Conservation (phyloP, 1,140 invertebrate species). For the Psix sp. region DNA sequence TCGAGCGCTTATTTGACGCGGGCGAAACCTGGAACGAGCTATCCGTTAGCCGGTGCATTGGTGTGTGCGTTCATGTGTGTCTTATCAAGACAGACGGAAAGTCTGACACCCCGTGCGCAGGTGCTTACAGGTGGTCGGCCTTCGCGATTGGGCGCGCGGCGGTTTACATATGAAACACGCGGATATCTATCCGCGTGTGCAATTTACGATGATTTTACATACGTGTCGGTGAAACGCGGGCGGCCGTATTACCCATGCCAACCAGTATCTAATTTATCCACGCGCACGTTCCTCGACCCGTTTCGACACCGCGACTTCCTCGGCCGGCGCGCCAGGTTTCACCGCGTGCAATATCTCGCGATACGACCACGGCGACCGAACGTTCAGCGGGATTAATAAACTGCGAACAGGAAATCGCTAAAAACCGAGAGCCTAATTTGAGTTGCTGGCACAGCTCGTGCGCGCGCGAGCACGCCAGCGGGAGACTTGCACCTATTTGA, state of each 20-base stretch:
- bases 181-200: conserved; percentile 21
- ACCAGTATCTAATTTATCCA: conserved; percentile 50
- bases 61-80: not conserved
- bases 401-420: conserved; percentile 38
- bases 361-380: conserved; percentile 47
- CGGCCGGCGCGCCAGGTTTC: conserved; percentile 46
- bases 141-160: conserved; percentile 41
- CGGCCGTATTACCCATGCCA: conserved; percentile 30
- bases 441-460: not conserved
- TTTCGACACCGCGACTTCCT: conserved; percentile 56
- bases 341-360: conserved; percentile 46
- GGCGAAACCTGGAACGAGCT: conserved; percentile 25
- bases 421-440: conserved; percentile 29
- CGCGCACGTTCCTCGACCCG: conserved; percentile 45
- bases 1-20: conserved; percentile 5
- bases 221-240: conserved; percentile 48
- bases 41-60: conserved; percentile 18
- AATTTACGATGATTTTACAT: conserved; percentile 48
- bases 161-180: conserved; percentile 40
- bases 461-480: too few species aligned
- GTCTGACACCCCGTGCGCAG: conserved; percentile 38
- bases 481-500: too few species aligned
- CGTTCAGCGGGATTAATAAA: conserved; percentile 48
- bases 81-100: conserved; percentile 10
- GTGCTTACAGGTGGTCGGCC: conserved; percentile 55